Percentiles rank a stretch among this genome's conserved stretches.
Conservation (phyloP, 2,113 vertebrate species). For the Eurystomus gularis region DNA sequence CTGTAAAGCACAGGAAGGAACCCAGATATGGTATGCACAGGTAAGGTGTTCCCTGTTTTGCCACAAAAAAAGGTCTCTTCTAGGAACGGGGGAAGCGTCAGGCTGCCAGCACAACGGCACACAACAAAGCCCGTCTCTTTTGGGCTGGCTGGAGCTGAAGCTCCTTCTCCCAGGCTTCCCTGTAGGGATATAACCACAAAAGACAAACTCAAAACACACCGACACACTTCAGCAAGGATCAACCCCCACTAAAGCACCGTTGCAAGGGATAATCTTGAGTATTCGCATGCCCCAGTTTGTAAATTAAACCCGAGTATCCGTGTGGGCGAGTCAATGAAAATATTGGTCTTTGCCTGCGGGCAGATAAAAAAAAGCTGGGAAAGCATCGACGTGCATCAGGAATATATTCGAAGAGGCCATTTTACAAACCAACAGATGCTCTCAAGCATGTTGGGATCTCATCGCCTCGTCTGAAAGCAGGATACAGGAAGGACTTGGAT, state of each 20-base stretch:
- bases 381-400: neutral
- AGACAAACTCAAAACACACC: neutral
- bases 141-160: neutral
- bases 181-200: neutral
- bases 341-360: neutral
- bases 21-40: neutral
- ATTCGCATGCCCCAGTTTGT: neutral
- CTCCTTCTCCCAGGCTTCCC: neutral
- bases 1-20: neutral
- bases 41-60: neutral
- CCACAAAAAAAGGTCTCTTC: too few relatives aligned
- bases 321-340: neutral
- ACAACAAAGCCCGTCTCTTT: neutral
- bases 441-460: neutral
- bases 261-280: neutral
- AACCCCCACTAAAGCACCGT: neutral
- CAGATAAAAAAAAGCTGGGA: neutral
- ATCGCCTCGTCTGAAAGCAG: neutral
- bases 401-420: neutral
- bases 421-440: neutral
- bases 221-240: neutral
- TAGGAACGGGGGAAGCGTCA: neutral
- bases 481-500: neutral
- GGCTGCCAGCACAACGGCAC: fast-evolving
- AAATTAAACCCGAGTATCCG: neutral